Base-by-base conservation (phyloP, 2,113 vertebrate genomes). In the Melanerpes aurifrons region DNA sequence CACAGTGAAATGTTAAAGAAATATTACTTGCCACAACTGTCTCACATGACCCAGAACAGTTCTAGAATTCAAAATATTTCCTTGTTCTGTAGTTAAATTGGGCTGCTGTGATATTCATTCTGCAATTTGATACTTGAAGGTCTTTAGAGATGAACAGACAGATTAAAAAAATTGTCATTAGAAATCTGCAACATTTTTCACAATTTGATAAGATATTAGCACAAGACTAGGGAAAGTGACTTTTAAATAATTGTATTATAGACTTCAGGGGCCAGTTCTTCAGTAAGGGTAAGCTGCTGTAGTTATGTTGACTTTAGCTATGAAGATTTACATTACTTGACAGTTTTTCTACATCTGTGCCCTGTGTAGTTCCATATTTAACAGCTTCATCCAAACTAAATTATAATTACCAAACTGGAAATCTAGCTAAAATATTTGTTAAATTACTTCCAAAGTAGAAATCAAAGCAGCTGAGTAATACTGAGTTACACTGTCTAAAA, bases 21-120 rank as follows among this genome's bases (percentile, higher is more conserved):
- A 97, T 82, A 76, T 96, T 93, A 86, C 72, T 94, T 88, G 83
- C 89, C 1, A 3, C 63, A 92, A 92, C 89, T 59, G 90, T 97
- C 96, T 97, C 97, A 61, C 78, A 87, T 95, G 93, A 96, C 95
- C 90, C 32, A n/a, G 64, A 86, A 91, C 91, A 96, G 89, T 68
- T 96, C 79, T 94, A 97, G 97, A 97, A 98, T 97, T 82, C 95
- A 93, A 98, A 98, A 97, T 95, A 98, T 98, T 97, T 97, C 94
- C 97, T 97, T 90, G 87, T 95, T 96, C 94, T 97, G 28, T n/a
- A 94, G 95, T 97, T 97, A 97, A 97, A 96, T 93, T 78, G 84
- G 94, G 95, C 93, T 92, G 94, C 82, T 31, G 17, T 90, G 95
- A 95, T 94, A 95, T 89, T 92, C 88, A 87, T 92, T 95, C 96